Base-by-base conservation (phyloP, 2,113 vertebrate genomes). In the Spea multiplicata region DNA sequence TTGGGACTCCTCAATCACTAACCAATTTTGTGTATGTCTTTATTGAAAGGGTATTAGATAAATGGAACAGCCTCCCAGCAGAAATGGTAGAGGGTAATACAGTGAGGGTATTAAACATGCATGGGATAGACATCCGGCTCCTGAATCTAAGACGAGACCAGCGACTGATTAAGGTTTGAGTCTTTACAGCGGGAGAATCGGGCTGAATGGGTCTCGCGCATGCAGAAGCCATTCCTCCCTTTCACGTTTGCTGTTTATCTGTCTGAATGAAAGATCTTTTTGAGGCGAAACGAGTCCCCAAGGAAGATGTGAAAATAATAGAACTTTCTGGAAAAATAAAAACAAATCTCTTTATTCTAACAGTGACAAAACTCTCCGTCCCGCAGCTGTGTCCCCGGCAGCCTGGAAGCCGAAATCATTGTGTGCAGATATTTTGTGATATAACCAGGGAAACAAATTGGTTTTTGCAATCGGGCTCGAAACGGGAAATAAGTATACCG, bases 181-280 rank as follows among this genome's bases (percentile, higher is more conserved):
- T 30, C 30, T 30, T 30, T 30, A 30, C 30, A 30, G 30, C 30
- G 2, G 30, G 30, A 30, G 30, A 30, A 2, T 1, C 30, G 30
- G 30, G 30, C 30, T 30, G 30, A 30, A 30, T 2, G 30, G 30
- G 30, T 30, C 30, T 30, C 2, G 30, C 30, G 30, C 30, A 30
- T 30, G 30, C 30, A 30, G 30, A 30, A 30, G 30, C 30, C 1
- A 30, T 30, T 30, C 30, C 30, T 81, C 72, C 76, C 82, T 69
- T 69, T 72, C 64, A 80, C 80, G 83, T 72, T 59, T 81, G 76
- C 86, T 86, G 85, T 84, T 82, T 87, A 87, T 87, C 86, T 87
- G 84, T 82, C 82, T 80, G 78, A 74, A 67, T 85, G 83, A 87
- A 85, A 86, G 84, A 87, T 85, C 84, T 89, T 86, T 88, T 86